Conservation (phyloP, 2,113 vertebrate species). For the Paedocypris sp. region DNA sequence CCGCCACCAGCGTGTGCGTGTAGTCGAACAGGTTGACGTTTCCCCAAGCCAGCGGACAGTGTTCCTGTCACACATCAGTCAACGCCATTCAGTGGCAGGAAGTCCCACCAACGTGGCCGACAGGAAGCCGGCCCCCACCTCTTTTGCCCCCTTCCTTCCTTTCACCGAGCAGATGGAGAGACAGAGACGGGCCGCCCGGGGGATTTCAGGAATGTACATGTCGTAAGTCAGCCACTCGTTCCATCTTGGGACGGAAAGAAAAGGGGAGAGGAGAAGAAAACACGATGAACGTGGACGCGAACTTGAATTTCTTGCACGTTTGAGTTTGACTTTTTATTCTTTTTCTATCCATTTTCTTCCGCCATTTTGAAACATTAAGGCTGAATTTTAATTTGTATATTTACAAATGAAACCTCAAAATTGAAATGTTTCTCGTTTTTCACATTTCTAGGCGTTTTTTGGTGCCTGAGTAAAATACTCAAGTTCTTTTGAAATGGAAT, state of each 20-base stretch:
- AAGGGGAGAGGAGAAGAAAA: too few species aligned
- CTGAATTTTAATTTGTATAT: too few species aligned
- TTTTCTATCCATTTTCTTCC: too few species aligned
- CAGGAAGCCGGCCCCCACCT: conserved; percentile 60
- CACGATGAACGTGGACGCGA: too few species aligned
- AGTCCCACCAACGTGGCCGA: background rate
- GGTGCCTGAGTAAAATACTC: too few species aligned
- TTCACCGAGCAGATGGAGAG: conserved; percentile 98
- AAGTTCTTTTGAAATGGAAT: too few species aligned
- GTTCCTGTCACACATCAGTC: conserved; percentile 66
- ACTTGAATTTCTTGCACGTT: too few species aligned
- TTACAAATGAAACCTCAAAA: too few species aligned
- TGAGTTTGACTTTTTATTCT: too few species aligned
- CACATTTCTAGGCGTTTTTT: too few species aligned
- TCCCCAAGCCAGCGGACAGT: conserved; percentile 94
- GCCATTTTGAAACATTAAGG: too few species aligned
- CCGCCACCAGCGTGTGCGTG: conserved; percentile 89
- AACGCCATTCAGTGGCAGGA: background rate
- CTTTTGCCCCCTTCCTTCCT: conserved; percentile 92
- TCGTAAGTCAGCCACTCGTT: conserved; percentile 94
- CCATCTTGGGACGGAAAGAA: conserved; percentile 63
- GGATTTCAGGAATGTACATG: conserved; percentile 93
- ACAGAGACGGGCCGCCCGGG: conserved; percentile 91
- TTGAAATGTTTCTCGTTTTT: too few species aligned
- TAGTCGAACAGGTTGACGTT: conserved; percentile 98